Conservation (phyloP, 2,797 vertebrate genomes). For the Danio albolineatus region DNA sequence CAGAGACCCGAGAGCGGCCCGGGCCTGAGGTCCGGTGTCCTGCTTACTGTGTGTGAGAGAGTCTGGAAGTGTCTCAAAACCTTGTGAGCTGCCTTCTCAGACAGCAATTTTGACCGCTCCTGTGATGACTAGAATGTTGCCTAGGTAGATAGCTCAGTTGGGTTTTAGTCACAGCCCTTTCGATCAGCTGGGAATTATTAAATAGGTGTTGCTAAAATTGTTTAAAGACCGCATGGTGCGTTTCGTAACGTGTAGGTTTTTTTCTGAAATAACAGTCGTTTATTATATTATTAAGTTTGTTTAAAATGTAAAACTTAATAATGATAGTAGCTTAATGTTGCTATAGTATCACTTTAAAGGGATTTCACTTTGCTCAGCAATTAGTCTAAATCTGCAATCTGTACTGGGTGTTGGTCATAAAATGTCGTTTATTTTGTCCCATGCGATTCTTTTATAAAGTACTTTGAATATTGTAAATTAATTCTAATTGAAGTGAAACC, state of each 20-base stretch:
- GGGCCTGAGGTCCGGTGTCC: slow-evolving; percentile 58
- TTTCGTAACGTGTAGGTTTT: background rate
- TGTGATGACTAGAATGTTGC: background rate
- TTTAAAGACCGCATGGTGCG: slow-evolving; percentile 19
- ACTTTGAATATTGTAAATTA: background rate
- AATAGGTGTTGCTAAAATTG: slow-evolving; percentile 36
- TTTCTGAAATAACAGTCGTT: background rate
- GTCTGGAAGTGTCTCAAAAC: slow-evolving; percentile 12
- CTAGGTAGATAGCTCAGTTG: slow-evolving; percentile 2
- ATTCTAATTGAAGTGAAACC: background rate
- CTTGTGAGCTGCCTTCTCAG: background rate
- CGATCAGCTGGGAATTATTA: slow-evolving; percentile 54
- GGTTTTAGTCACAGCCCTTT: slow-evolving; percentile 19
- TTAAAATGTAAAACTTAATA: background rate
- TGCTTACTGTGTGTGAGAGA: slow-evolving; percentile 8
- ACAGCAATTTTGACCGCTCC: background rate
- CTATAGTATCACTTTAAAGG: background rate
- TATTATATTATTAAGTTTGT: background rate
- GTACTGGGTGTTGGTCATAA: background rate
- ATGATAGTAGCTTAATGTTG: background rate
- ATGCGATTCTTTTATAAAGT: background rate
- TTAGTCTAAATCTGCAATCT: background rate
- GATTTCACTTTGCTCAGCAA: background rate
- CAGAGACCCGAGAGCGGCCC: slow-evolving; percentile 64
- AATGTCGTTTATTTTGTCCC: background rate